These are phyloP conservation scores for Ophion ellenae DNA, from an alignment of 2,888 invertebrate species.

Conservation along the genomic window DNA sequence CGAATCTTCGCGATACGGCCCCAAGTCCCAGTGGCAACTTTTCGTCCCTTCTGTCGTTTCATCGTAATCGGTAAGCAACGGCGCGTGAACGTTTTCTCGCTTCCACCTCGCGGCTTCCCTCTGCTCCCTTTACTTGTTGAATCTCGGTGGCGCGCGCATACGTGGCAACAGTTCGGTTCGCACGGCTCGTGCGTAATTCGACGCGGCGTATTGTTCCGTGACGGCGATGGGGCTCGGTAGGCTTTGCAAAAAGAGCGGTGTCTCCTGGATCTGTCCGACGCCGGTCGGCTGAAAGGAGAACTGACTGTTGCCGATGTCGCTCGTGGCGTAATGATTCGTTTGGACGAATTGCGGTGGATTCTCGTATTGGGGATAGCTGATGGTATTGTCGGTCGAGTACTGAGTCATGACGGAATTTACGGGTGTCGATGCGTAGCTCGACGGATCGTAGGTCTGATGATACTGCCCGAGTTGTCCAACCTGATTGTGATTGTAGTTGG, in stretches of 20 bases:
- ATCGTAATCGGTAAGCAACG: not conserved
- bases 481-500: slow-evolving; percentile 73
- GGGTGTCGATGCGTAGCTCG: slow-evolving; percentile 74
- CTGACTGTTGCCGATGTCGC: slow-evolving; percentile 18
- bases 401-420: slow-evolving; percentile 77
- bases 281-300: slow-evolving; percentile 71
- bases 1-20: slow-evolving; percentile 57
- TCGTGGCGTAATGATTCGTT: slow-evolving; percentile 73
- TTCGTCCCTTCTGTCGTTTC: not conserved
- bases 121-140: slow-evolving; percentile 72
- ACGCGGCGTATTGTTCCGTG: slow-evolving; percentile 76
- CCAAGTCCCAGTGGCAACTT: slow-evolving; percentile 7
- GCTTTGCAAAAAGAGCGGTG: slow-evolving; percentile 77
- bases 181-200: slow-evolving; percentile 76
- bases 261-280: slow-evolving; percentile 77
- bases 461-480: slow-evolving; percentile 76
- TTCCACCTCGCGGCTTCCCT: not conserved
- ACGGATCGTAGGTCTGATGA: slow-evolving; percentile 75
- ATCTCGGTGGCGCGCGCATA: slow-evolving; percentile 76
- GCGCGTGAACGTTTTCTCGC: not conserved
- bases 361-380: slow-evolving; percentile 77
- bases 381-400: slow-evolving; percentile 75
- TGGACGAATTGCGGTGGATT: slow-evolving; percentile 77
- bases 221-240: slow-evolving; percentile 77
- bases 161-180: slow-evolving; percentile 77